These are phyloP conservation scores for Casuarius casuarius DNA, from an alignment of 2,113 vertebrate species.

Conservation along the genomic window DNA sequence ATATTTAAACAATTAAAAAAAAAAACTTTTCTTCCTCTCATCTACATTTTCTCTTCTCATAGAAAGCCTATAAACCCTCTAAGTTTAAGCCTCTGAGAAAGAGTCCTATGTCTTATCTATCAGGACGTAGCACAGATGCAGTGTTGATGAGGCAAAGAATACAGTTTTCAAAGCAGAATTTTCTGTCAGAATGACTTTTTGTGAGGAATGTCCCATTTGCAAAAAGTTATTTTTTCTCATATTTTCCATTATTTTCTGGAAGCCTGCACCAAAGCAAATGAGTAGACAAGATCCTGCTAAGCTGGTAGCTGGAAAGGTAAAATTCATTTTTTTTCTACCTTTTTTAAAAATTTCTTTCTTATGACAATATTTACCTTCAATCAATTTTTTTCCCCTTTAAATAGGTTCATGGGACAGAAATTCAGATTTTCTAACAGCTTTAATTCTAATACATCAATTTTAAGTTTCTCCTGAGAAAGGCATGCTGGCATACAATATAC, in stretches of 20 bases:
- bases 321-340: not conserved
- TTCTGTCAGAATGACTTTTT: not conserved
- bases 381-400: fast-evolving
- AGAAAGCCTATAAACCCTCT: not conserved
- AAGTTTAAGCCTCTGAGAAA: too few relatives aligned
- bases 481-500: not conserved
- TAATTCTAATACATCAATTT: not conserved
- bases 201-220: not conserved
- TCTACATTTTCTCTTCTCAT: not conserved
- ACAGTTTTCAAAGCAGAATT: not conserved
- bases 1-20: not conserved
- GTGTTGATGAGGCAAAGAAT: not conserved
- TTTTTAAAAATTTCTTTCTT: not conserved
- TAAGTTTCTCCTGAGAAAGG: not conserved
- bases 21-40: not conserved
- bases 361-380: not conserved
- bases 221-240: not conserved
- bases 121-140: not conserved
- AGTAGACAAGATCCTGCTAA: not conserved
- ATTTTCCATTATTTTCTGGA: not conserved
- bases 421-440: not conserved
- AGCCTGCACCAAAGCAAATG: not conserved
- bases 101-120: not conserved
- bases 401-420: not conserved
- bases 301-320: not conserved